Evolutionary conservation across 2,113 vertebrate species (phyloP).

Genomic region (Mormoops blainvillei): DNA sequence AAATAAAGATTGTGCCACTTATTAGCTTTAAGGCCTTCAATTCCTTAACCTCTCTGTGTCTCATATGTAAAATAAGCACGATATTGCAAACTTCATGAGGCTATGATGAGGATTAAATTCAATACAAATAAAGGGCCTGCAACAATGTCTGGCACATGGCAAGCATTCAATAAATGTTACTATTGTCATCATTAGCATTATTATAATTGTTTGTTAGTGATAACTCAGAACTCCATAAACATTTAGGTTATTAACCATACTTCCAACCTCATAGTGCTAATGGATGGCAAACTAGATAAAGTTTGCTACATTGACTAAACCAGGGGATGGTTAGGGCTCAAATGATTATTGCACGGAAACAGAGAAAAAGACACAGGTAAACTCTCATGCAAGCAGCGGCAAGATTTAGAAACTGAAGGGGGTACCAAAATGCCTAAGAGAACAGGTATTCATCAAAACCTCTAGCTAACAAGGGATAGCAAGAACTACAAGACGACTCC

Average conservation of each 20-base stretch:
- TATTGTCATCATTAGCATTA: neutral
- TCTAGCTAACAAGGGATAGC: neutral
- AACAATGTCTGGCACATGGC: neutral
- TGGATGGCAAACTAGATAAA: neutral
- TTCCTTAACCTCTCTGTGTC: neutral
- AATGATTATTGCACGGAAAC: neutral
- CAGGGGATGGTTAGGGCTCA: neutral
- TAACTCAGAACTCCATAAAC: neutral
- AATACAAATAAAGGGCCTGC: neutral
- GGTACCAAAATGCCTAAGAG: neutral
- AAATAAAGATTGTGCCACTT: neutral
- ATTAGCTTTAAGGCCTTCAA: neutral
- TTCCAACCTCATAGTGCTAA: neutral
- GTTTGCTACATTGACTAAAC: neutral
- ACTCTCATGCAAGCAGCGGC: neutral
- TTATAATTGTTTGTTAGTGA: neutral
- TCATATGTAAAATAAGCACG: neutral
- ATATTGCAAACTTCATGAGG: neutral
- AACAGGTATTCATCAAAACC: neutral
- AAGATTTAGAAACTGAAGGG: neutral
- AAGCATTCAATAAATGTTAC: neutral
- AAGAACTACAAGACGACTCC: neutral
- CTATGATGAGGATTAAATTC: neutral
- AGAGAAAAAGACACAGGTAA: neutral
- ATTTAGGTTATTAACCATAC: neutral